Conservation (phyloP, 1,140 invertebrate species). For the Prorops nasuta region DNA sequence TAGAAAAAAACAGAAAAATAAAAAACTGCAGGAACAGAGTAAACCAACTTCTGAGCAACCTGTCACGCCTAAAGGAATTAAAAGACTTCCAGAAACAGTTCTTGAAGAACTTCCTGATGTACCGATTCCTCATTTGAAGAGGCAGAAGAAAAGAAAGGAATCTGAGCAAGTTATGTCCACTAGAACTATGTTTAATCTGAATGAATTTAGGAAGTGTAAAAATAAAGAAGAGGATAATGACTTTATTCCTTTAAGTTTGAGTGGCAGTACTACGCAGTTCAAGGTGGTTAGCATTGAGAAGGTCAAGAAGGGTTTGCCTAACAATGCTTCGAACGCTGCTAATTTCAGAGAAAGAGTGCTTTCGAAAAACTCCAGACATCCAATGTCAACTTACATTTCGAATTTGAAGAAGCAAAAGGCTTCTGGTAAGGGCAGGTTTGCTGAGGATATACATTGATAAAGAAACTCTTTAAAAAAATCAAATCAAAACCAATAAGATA, state of each 20-base stretch:
- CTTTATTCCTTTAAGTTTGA: slow-evolving; percentile 15
- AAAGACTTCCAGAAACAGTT: slow-evolving; percentile 27
- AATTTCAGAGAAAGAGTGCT: slow-evolving; percentile 34
- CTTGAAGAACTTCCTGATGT: slow-evolving; percentile 28
- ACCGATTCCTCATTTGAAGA: slow-evolving; percentile 14
- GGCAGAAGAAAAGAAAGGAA: slow-evolving; percentile 11
- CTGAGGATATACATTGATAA: no score
- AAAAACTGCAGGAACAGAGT: no score
- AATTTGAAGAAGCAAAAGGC: slow-evolving; percentile 31
- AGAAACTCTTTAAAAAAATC: no score
- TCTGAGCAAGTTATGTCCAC: slow-evolving; percentile 15
- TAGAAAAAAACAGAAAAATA: background rate
- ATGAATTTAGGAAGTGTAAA: background rate
- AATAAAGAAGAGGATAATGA: slow-evolving; percentile 14
- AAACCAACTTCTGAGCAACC: no score
- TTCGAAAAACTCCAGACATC: slow-evolving; percentile 25
- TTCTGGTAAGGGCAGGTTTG: background rate
- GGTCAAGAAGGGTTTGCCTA: slow-evolving; percentile 10
- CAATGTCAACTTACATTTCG: slow-evolving; percentile 23
- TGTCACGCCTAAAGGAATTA: slow-evolving; percentile 7
- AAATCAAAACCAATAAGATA: background rate
- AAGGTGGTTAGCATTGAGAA: slow-evolving; percentile 26
- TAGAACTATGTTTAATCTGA: slow-evolving; percentile 10
- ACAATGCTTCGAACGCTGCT: background rate
- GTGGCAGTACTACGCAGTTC: slow-evolving; percentile 34